These are phyloP conservation scores for Danio kyathit DNA, from an alignment of 2,797 vertebrate genomes.

Conservation along the genomic window DNA sequence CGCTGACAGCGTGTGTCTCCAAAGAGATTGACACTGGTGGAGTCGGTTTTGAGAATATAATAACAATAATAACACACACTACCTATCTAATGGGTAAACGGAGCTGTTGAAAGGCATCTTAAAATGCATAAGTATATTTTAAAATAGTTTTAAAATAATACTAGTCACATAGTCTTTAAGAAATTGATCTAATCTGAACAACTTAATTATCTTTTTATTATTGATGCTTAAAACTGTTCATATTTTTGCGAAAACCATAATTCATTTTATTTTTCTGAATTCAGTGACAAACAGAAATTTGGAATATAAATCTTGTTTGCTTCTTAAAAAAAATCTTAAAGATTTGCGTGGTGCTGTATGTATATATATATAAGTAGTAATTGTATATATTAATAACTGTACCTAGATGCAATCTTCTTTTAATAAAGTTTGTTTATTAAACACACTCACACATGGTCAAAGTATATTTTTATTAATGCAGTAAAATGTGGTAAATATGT, in stretches of 20 bases:
- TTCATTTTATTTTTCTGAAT: not conserved
- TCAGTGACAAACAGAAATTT: not conserved
- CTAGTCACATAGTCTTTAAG: not conserved
- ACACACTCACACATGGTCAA: no score
- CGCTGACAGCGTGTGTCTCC: constrained; percentile 31
- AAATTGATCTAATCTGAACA: not conserved
- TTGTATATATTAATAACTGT: no score
- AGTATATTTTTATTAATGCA: no score
- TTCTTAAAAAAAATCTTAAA: no score
- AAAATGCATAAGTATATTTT: no score
- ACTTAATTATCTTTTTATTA: not conserved
- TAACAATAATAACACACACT: constrained; percentile 85
- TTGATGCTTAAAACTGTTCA: not conserved
- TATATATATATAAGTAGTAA: no score
- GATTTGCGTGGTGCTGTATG: no score
- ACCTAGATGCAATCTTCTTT: no score
- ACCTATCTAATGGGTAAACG: constrained; percentile 88
- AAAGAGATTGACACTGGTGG: constrained; percentile 77
- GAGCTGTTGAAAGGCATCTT: constrained; percentile 85
- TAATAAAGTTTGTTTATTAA: no score
- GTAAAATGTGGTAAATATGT: no score
- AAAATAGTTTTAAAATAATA: no score
- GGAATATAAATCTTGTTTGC: not conserved
- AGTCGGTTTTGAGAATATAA: constrained; percentile 84
- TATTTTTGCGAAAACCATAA: not conserved